These are phyloP conservation scores for Oncopodura yosiiana DNA, from an alignment of 1,140 invertebrate genomes.

Conservation along the genomic window DNA sequence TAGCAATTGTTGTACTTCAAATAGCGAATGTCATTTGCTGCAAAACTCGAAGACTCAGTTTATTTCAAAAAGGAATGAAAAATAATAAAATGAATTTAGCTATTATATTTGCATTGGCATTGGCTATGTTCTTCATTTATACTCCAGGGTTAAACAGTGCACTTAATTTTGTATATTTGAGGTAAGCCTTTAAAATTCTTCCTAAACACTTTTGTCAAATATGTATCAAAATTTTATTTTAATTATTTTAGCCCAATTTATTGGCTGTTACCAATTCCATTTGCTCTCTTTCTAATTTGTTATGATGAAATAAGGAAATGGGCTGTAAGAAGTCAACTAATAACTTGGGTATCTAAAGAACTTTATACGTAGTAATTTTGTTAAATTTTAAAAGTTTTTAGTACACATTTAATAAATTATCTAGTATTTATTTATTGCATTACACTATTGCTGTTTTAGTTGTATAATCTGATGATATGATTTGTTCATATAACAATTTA, in stretches of 20 bases:
- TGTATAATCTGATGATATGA: no score
- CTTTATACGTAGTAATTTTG: no score
- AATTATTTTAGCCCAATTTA: neutral
- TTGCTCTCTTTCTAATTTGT: neutral
- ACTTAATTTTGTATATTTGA: slow-evolving; percentile 19
- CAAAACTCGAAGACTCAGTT: slow-evolving; percentile 29
- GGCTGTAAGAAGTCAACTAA: no score
- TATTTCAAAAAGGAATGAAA: slow-evolving; percentile 30
- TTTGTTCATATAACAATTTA: no score
- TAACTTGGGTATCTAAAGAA: no score
- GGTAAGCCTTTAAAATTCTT: slow-evolving; percentile 6
- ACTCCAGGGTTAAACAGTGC: slow-evolving; percentile 21
- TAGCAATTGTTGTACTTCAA: slow-evolving; percentile 22
- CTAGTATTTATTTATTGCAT: no score
- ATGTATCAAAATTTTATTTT: neutral
- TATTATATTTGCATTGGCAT: slow-evolving; percentile 5
- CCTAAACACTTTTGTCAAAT: neutral
- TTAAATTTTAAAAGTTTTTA: no score
- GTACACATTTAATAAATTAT: no score
- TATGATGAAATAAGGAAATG: slow-evolving; percentile 4
- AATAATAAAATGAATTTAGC: slow-evolving; percentile 31
- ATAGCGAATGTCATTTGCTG: slow-evolving; percentile 27
- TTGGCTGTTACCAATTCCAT: slow-evolving; percentile 1
- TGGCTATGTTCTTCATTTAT: slow-evolving; percentile 25
- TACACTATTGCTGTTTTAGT: no score